Percentiles rank a stretch among this genome's conserved stretches.
Conservation (phyloP, 2,797 vertebrate species). For the Neosilurus hyrtlii region DNA sequence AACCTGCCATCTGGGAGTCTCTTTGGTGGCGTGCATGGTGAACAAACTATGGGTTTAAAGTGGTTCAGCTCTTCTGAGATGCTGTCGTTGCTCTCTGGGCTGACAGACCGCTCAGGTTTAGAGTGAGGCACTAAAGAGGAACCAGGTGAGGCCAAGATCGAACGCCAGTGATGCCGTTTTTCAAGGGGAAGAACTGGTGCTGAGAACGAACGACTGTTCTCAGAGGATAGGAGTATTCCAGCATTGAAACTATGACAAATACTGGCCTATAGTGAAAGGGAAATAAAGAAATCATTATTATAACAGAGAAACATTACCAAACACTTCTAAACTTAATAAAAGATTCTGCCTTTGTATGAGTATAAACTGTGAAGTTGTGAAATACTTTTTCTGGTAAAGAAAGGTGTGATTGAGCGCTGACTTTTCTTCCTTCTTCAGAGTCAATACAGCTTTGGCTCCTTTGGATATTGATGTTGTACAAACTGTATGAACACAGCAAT, state of each 20-base stretch:
- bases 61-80: conserved; percentile 97
- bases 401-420: conserved; percentile 54
- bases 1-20: conserved; percentile 86
- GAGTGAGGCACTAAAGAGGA: conserved; percentile 65
- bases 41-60: conserved; percentile 97
- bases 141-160: conserved; percentile 52
- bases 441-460: conserved; percentile 91
- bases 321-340: neutral
- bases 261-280: conserved; percentile 57
- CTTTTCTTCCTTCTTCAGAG: conserved; percentile 80
- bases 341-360: neutral
- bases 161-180: conserved; percentile 69
- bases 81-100: conserved; percentile 96
- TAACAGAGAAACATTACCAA: neutral
- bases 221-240: conserved; percentile 85
- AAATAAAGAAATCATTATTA: conserved; percentile 3
- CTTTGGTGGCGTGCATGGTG: conserved; percentile 92
- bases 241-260: conserved; percentile 72
- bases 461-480: conserved; percentile 70
- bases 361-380: neutral
- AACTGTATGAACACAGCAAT: conserved; percentile 39
- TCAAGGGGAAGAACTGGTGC: conserved; percentile 80
- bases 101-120: conserved; percentile 82
- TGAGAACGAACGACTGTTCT: conserved; percentile 88
- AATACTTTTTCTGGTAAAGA: conserved; percentile 60